A percentile compares a stretch with the other conserved stretches of the same genome.
phyloP scores from a whole-genome alignment of 2,113 vertebrate genomes.

The Sorex fumeus region DNA sequence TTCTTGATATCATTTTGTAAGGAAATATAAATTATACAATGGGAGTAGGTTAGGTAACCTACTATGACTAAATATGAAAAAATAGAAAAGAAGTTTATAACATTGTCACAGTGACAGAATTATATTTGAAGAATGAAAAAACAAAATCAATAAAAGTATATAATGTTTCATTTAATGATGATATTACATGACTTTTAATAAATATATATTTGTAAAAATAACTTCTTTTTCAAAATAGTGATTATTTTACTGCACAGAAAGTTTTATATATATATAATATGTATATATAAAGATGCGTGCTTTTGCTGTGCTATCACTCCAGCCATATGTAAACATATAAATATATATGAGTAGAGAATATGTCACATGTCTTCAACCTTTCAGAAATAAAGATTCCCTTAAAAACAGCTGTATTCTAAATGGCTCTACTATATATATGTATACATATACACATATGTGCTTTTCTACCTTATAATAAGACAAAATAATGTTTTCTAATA shows the following conservation, averaged over 20 bases:
- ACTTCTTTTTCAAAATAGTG: background rate
- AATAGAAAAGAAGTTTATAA: background rate
- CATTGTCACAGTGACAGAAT: background rate
- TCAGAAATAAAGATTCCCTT: no score
- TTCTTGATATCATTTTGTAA: background rate
- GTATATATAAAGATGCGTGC: no score
- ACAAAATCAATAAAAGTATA: background rate
- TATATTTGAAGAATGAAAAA: background rate
- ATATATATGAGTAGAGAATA: no score
- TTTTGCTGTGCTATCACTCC: no score
- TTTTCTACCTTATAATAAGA: no score
- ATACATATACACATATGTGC: no score
- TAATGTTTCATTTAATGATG: background rate
- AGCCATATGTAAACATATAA: no score
- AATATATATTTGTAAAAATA: background rate
- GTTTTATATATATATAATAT: no score
- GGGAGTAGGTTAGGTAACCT: background rate
- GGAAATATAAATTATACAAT: background rate
- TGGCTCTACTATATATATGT: no score
- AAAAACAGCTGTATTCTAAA: no score
- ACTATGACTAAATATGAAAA: background rate
- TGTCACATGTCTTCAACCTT: no score
- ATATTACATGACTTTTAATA: background rate
- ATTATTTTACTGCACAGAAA: background rate
- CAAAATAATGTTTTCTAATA: no score